Percentiles rank a stretch among this genome's conserved stretches.
Evolutionary conservation across 2,113 vertebrate species (phyloP).

Genomic region (Pao palembangensis): DNA sequence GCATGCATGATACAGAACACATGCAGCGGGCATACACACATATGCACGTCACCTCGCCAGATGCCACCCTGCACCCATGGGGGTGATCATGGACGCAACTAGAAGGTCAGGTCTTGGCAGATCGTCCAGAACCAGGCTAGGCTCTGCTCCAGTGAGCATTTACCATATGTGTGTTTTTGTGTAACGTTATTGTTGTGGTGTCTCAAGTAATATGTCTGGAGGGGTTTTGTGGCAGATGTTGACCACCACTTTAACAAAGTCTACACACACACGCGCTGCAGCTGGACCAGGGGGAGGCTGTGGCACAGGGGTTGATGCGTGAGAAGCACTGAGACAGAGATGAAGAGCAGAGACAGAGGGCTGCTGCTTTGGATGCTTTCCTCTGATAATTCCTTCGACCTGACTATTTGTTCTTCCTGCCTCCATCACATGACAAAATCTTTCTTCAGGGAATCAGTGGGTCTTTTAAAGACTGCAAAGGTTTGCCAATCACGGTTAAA

Average conservation of each 20-base stretch:
- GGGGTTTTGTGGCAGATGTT: conserved; percentile 65
- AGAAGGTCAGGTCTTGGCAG: conserved; percentile 74
- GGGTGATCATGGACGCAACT: conserved; percentile 65
- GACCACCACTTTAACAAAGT: conserved; percentile 68
- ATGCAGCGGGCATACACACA: conserved; percentile 11
- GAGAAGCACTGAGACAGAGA: background rate
- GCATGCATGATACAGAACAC: conserved; percentile 31
- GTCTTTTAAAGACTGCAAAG: conserved; percentile 48
- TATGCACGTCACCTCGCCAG: conserved; percentile 60
- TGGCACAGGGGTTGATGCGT: conserved; percentile 15
- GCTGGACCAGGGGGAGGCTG: conserved; percentile 38
- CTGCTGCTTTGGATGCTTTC: conserved; percentile 56
- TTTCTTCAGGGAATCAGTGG: conserved; percentile 56
- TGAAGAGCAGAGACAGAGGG: conserved; percentile 24
- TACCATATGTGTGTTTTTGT: conserved; percentile 6
- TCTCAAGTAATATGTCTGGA: conserved; percentile 70
- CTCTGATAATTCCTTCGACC: conserved; percentile 64
- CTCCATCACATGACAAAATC: conserved; percentile 54
- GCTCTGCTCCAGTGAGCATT: conserved; percentile 34
- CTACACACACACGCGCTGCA: conserved; percentile 56
- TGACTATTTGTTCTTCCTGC: conserved; percentile 63
- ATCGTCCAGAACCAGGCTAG: conserved; percentile 49
- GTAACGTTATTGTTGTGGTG: conserved; percentile 58
- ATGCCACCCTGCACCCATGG: conserved; percentile 48
- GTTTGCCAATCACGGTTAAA: conserved; percentile 14